Evolutionary conservation across 2,797 vertebrate genomes (phyloP).

Genomic region (Sebastes iracundus): DNA sequence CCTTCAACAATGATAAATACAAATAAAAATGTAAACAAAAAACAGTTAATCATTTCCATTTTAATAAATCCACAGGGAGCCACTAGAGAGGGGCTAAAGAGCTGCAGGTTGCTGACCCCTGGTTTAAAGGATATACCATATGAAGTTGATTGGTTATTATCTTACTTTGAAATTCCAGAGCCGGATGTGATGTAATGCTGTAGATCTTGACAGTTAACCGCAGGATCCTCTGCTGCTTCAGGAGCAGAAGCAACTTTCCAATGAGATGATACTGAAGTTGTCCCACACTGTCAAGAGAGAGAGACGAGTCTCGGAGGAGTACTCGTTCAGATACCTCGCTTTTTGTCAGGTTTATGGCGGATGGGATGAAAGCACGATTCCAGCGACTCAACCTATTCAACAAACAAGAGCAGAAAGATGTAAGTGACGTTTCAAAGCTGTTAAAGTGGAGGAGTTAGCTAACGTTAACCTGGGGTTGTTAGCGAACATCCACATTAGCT

Average conservation of each 20-base stretch:
- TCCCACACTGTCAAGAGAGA: conserved; percentile 2
- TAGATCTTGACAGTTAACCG: background rate
- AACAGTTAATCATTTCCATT: too few relatives aligned
- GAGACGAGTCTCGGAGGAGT: background rate
- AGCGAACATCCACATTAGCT: conserved; percentile 7
- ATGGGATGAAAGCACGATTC: conserved; percentile 86
- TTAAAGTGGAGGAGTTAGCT: conserved; percentile 57
- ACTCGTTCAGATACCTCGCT: background rate
- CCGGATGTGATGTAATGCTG: background rate
- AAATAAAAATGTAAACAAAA: too few relatives aligned
- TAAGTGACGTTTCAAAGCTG: conserved; percentile 70
- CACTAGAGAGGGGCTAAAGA: too few relatives aligned
- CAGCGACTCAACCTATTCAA: conserved; percentile 85
- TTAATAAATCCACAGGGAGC: too few relatives aligned
- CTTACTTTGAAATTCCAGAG: conserved; percentile 42
- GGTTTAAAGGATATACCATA: too few relatives aligned
- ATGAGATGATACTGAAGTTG: conserved; percentile 52
- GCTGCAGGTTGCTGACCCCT: accelerated
- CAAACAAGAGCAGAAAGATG: conserved; percentile 81
- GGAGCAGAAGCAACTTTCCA: conserved; percentile 60
- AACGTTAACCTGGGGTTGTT: conserved; percentile 4
- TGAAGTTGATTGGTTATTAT: accelerated
- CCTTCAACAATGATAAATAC: too few relatives aligned
- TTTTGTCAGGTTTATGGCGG: conserved; percentile 66
- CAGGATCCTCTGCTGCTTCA: conserved; percentile 19